phyloP scores from a whole-genome alignment of 2,113 vertebrate species.

The Grus americana region DNA sequence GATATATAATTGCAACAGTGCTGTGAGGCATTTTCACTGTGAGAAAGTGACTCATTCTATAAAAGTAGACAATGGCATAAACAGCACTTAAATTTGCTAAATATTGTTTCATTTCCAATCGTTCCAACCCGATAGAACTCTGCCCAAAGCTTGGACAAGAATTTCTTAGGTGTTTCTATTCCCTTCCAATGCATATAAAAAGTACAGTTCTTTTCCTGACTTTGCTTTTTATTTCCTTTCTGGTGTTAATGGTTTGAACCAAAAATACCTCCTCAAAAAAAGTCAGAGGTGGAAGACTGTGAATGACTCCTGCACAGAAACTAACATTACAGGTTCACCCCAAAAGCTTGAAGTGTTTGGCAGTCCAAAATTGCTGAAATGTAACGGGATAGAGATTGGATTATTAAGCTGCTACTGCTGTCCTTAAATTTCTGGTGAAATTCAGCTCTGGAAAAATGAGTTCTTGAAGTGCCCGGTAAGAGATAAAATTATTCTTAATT shows the following conservation, averaged over 20 bases:
- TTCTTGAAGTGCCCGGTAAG: neutral
- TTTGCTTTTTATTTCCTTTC: neutral
- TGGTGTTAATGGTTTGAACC: neutral
- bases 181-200: neutral
- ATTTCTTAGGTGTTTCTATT: neutral
- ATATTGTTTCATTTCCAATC: neutral
- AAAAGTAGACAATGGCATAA: neutral
- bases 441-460: neutral
- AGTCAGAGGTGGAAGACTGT: neutral
- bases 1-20: neutral
- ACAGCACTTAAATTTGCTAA: neutral
- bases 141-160: neutral
- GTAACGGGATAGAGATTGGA: neutral
- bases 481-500: neutral
- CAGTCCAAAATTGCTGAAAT: neutral
- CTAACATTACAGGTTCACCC: neutral
- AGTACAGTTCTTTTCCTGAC: neutral
- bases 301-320: neutral
- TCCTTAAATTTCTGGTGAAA: neutral
- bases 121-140: neutral
- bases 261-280: neutral
- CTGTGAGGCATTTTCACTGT: neutral
- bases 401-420: neutral
- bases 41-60: neutral
- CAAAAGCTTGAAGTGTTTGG: neutral